phyloP scores from a whole-genome alignment of 2,113 vertebrate species.

The Petroica traversi region DNA sequence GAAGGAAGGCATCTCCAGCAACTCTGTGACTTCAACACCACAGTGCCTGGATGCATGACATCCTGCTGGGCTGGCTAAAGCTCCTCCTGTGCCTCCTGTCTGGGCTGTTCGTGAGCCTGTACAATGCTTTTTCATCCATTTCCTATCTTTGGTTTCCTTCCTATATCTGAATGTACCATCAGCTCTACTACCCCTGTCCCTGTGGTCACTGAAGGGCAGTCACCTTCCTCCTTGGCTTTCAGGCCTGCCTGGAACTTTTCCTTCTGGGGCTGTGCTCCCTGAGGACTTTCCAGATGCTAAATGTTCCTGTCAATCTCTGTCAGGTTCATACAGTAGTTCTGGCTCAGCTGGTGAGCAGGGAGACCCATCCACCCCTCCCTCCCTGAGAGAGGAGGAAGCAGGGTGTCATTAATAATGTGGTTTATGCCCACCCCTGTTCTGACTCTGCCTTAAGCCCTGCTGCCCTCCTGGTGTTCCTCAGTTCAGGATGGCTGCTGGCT shows the following conservation, averaged over 20 bases:
- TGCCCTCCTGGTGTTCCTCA: no score
- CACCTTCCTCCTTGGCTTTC: background rate
- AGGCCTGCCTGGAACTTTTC: background rate
- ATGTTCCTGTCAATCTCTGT: background rate
- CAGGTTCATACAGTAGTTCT: background rate
- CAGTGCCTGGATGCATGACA: background rate
- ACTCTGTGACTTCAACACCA: background rate
- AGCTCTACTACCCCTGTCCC: background rate
- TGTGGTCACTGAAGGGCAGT: rapidly evolving
- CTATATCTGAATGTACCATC: background rate
- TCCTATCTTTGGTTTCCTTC: background rate
- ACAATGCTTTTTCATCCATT: background rate
- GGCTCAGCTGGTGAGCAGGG: background rate
- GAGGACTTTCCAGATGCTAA: background rate
- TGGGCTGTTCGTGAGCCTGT: background rate
- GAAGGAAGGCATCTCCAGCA: background rate
- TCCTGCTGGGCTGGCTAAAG: background rate
- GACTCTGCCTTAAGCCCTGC: background rate
- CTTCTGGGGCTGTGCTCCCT: background rate
- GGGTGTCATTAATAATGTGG: background rate
- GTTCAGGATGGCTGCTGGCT: background rate
- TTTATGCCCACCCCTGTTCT: background rate
- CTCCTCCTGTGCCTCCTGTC: background rate
- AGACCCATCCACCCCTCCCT: background rate
- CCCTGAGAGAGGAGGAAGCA: background rate